Evolutionary conservation across 2,888 invertebrate species (phyloP).

Genomic region (Mesorhabditis spiculigera): DNA sequence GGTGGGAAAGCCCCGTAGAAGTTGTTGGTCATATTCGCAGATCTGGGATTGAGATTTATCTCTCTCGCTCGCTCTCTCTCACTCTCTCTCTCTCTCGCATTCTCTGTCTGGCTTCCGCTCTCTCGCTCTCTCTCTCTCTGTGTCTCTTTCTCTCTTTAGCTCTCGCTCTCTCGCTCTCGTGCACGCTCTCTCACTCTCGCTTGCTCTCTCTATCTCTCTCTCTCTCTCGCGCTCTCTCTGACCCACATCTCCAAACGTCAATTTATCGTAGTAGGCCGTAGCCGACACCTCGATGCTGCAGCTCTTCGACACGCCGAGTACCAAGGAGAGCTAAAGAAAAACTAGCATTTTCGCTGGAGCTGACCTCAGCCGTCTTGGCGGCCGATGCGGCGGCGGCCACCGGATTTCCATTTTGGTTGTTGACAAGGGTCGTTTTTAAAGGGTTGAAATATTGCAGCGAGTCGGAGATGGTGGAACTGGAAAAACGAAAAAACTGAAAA

Average conservation of each 20-base stretch:
- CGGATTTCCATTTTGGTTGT: neutral
- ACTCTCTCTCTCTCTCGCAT: neutral
- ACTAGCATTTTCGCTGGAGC: neutral
- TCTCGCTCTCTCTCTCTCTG: neutral
- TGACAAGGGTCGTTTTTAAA: neutral
- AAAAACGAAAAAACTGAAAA: neutral
- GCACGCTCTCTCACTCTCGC: too few species aligned
- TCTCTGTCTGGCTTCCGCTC: too few species aligned
- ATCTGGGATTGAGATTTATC: neutral
- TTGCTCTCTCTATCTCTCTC: too few species aligned
- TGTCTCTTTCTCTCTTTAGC: too few species aligned
- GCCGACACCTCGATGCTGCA: neutral
- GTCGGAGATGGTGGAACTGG: neutral
- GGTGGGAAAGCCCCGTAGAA: neutral
- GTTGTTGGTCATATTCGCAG: conserved; percentile 3
- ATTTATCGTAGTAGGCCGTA: neutral
- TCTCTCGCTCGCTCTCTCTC: neutral
- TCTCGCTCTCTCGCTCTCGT: too few species aligned
- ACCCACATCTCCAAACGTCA: neutral
- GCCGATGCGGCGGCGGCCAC: neutral
- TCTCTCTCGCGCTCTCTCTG: neutral
- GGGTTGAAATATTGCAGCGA: neutral
- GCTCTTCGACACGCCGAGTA: neutral
- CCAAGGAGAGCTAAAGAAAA: neutral
- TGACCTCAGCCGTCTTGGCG: neutral